Evolutionary conservation across 23 tunicate species (phyloP).

Genomic region (Aplidium turbinatum): DNA sequence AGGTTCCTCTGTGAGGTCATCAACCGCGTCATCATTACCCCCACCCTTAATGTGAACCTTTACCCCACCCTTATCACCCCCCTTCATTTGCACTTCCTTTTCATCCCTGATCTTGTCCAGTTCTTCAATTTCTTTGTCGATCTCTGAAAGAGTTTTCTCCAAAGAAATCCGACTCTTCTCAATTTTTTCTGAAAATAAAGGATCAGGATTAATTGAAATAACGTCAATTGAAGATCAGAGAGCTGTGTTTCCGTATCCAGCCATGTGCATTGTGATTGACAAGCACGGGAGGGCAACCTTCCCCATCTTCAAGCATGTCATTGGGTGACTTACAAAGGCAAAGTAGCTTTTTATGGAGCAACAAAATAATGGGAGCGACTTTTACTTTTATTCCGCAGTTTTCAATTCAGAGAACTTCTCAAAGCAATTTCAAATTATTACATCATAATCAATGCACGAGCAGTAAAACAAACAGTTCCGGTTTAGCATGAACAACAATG

Average conservation of each 20-base stretch:
- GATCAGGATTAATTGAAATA: slow-evolving; percentile 3
- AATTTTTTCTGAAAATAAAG: slow-evolving; percentile 57
- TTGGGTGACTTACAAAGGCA: no score
- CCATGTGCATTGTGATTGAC: no score
- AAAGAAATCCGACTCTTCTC: slow-evolving; percentile 44
- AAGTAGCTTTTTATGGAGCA: no score
- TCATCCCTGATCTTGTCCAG: slow-evolving; percentile 39
- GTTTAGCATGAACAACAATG: no score
- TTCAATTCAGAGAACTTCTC: no score
- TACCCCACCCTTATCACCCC: not conserved
- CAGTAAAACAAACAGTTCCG: not conserved
- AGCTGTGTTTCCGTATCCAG: no score
- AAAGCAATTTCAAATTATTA: no score
- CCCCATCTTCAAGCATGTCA: no score
- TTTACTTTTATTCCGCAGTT: no score
- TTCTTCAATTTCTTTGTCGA: slow-evolving; percentile 65
- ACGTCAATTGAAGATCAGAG: not conserved
- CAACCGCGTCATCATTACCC: slow-evolving; percentile 32
- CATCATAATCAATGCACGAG: not conserved
- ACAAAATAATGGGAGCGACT: no score
- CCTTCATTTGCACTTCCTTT: slow-evolving; percentile 42
- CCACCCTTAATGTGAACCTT: not conserved
- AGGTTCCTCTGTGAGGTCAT: slow-evolving; percentile 76
- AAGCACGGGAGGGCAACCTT: no score
- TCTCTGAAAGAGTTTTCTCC: slow-evolving; percentile 41